Evolutionary conservation across 2,113 vertebrate species (phyloP).

Genomic region (Sminthopsis crassicaudata): DNA sequence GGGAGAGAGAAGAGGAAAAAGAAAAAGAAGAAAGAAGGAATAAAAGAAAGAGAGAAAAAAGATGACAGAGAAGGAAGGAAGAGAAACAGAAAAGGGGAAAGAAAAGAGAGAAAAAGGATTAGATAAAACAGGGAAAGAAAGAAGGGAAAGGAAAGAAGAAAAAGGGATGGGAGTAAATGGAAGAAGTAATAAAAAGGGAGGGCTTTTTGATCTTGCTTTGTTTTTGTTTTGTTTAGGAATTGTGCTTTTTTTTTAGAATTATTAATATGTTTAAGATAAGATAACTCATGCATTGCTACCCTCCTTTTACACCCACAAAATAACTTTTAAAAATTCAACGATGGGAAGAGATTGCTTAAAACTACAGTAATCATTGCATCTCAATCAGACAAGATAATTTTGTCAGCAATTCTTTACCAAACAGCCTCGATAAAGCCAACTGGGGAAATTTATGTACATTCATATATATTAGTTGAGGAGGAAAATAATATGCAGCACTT

Average conservation of each 20-base stretch:
- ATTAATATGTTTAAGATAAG: neutral
- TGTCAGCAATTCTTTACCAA: neutral
- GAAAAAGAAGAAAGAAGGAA: neutral
- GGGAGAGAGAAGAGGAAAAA: neutral
- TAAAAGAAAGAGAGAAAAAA: neutral
- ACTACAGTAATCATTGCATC: neutral
- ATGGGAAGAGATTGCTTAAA: neutral
- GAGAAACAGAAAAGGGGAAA: neutral
- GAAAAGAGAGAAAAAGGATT: neutral
- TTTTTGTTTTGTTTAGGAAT: neutral
- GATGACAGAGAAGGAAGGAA: neutral
- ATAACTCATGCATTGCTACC: neutral
- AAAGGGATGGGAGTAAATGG: neutral
- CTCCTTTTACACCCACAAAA: neutral
- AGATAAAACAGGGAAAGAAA: neutral
- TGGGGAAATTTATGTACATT: neutral
- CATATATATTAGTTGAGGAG: neutral
- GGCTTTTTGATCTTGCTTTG: neutral
- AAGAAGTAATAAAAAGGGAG: neutral
- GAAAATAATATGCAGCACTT: neutral
- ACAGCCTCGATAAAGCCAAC: neutral
- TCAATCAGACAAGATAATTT: neutral
- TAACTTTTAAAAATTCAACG: neutral
- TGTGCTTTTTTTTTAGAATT: neutral
- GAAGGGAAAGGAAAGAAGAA: neutral